phyloP scores from a whole-genome alignment of 2,113 vertebrate species.

The Erythrolamprus reginae region DNA sequence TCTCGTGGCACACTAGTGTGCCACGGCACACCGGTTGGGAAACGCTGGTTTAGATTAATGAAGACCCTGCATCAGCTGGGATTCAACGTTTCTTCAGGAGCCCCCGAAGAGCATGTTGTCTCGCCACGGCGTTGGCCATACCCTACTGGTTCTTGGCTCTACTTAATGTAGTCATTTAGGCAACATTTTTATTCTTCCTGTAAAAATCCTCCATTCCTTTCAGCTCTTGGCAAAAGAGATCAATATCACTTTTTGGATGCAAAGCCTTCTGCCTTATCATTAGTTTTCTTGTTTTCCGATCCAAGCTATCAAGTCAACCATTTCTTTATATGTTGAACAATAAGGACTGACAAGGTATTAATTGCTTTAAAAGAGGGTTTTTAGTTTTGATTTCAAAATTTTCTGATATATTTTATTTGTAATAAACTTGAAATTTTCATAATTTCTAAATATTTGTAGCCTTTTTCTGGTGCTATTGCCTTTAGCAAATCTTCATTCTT shows the following conservation, averaged over 20 bases:
- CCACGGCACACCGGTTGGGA: too few species aligned
- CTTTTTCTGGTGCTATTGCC: not conserved
- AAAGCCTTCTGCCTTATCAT: not conserved
- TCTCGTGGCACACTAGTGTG: too few species aligned
- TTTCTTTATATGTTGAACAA: not conserved
- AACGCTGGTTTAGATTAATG: too few species aligned
- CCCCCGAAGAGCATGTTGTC: too few species aligned
- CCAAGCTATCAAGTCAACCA: not conserved
- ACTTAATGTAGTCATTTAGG: not conserved
- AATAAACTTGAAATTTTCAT: not conserved
- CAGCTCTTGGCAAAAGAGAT: not conserved
- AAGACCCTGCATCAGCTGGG: too few species aligned
- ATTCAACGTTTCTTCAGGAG: too few species aligned
- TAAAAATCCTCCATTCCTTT: not conserved
- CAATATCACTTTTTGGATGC: not conserved
- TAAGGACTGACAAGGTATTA: not conserved
- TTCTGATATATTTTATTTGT: not conserved
- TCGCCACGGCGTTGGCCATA: too few species aligned
- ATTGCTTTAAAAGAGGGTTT: not conserved
- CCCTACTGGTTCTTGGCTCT: too few species aligned
- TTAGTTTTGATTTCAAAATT: not conserved
- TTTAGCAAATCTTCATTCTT: not conserved
- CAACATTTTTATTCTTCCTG: not conserved
- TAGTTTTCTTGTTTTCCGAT: not conserved
- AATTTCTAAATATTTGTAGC: not conserved